A percentile compares a stretch with the other conserved stretches of the same genome.
Conservation (phyloP, 2,797 vertebrate species). For the Telmatherina bonti region DNA sequence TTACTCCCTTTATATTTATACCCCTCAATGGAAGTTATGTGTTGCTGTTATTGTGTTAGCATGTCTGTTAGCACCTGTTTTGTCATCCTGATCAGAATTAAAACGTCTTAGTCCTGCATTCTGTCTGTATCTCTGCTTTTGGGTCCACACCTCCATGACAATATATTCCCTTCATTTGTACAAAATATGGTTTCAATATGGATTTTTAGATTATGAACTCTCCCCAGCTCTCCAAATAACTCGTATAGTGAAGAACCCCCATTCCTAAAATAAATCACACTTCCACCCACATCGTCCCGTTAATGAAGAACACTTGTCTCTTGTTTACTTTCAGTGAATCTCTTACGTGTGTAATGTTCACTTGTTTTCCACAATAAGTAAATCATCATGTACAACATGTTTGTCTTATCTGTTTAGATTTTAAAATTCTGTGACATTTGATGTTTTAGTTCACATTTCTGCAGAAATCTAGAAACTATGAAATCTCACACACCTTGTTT, state of each 20-base stretch:
- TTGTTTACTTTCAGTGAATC: no score
- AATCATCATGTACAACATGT: background rate
- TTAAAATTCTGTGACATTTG: background rate
- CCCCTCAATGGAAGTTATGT: no score
- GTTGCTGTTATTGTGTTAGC: no score
- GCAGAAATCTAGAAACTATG: background rate
- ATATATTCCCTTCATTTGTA: background rate
- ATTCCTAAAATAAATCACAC: background rate
- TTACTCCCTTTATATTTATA: no score
- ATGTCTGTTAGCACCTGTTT: no score
- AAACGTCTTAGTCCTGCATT: no score
- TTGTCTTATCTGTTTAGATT: background rate
- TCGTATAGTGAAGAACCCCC: background rate
- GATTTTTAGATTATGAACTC: background rate
- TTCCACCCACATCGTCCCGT: background rate
- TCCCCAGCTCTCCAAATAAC: background rate
- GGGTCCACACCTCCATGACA: no score
- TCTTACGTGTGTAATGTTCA: background rate
- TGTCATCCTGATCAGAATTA: no score
- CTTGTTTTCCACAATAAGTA: background rate
- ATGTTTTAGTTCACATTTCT: background rate
- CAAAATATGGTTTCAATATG: background rate
- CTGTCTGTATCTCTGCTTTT: no score
- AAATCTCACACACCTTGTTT: background rate
- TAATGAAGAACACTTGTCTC: background rate